These are phyloP conservation scores for Gymnocypris eckloni DNA, from an alignment of 2,797 vertebrate species.

Conservation along the genomic window DNA sequence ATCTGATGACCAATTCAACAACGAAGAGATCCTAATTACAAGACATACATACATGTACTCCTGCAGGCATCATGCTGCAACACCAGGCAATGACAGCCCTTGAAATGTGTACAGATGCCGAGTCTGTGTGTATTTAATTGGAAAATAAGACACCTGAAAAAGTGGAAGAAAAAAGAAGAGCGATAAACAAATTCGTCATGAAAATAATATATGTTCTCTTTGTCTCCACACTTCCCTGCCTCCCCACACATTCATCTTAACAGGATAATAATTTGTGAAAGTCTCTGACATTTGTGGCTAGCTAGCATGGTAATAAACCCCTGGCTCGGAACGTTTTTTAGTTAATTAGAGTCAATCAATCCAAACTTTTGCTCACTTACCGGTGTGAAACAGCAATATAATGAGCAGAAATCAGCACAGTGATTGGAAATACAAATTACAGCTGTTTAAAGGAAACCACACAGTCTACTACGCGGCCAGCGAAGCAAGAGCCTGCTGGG, in stretches of 20 bases:
- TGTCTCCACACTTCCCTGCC: conserved; percentile 83
- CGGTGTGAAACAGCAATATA: conserved; percentile 99
- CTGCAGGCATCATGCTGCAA: background rate
- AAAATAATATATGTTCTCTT: conserved; percentile 80
- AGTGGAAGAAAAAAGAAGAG: conserved; percentile 65
- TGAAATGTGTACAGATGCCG: conserved; percentile 52
- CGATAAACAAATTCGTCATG: conserved; percentile 80
- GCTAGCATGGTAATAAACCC: conserved; percentile 99
- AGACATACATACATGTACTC: background rate
- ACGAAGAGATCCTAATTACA: conserved; percentile 29
- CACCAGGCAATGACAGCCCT: conserved; percentile 42
- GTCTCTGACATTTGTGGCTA: conserved; percentile 95
- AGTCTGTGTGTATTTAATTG: conserved; percentile 51
- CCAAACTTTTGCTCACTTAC: conserved; percentile 99
- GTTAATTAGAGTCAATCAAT: conserved; percentile 99
- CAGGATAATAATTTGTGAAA: conserved; percentile 89
- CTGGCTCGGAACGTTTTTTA: conserved; percentile 99
- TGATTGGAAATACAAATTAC: conserved; percentile 99
- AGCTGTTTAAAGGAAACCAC: conserved; percentile 87
- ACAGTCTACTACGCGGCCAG: conserved; percentile 80
- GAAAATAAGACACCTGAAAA: conserved; percentile 51
- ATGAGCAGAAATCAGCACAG: conserved; percentile 99
- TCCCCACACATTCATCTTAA: conserved; percentile 87
- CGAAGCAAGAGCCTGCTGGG: conserved; percentile 82
- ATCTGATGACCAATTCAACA: conserved; percentile 1